Percentiles rank a stretch among this genome's conserved stretches.
Conservation (phyloP, 2,113 vertebrate genomes). For the Scatophagus argus region DNA sequence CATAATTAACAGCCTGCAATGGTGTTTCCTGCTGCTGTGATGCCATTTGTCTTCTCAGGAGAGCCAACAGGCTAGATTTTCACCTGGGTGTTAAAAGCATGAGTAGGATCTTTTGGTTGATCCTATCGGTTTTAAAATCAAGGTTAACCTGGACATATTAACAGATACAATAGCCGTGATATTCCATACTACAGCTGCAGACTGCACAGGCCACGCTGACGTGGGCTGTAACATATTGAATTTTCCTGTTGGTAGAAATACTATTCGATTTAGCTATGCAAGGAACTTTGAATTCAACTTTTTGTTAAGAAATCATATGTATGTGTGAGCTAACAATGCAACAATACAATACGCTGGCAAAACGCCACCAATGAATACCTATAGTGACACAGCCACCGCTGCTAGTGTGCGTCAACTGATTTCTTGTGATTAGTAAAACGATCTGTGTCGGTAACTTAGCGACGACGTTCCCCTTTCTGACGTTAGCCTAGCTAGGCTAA, state of each 20-base stretch:
- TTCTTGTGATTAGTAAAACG: background rate
- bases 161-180: background rate
- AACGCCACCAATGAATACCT: background rate
- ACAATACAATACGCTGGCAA: background rate
- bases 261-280: background rate
- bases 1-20: slow-evolving; percentile 57
- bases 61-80: slow-evolving; percentile 11
- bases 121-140: background rate
- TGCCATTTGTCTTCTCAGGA: slow-evolving; percentile 53
- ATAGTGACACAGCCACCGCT: background rate
- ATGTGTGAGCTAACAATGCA: background rate
- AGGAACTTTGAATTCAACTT: background rate
- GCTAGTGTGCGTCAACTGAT: background rate
- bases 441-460: slow-evolving; percentile 27
- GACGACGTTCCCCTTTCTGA: slow-evolving; percentile 43
- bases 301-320: background rate
- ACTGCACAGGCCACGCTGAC: background rate
- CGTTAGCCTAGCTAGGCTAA: slow-evolving; percentile 57
- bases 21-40: slow-evolving; percentile 49
- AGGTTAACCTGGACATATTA: background rate
- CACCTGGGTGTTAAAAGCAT: slow-evolving; percentile 20
- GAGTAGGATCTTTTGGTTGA: slow-evolving; percentile 17
- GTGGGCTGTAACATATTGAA: background rate
- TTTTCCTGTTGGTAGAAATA: background rate
- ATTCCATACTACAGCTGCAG: background rate